phyloP scores from a whole-genome alignment of 1,140 invertebrate genomes.

The Saccostrea cuccullata region DNA sequence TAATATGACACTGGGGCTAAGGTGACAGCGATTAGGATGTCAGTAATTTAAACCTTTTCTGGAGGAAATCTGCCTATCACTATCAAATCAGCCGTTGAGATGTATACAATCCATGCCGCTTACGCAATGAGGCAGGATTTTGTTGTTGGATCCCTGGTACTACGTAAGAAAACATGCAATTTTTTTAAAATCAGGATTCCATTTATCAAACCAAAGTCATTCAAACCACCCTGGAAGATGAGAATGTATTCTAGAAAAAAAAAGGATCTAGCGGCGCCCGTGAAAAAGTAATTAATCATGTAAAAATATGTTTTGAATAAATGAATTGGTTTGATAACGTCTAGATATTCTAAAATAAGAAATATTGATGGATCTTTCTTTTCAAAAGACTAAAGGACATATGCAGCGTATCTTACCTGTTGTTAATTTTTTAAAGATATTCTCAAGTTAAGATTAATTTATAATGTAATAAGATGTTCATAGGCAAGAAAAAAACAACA shows the following conservation, averaged over 20 bases:
- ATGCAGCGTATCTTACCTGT: too few species aligned
- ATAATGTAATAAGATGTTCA: too few species aligned
- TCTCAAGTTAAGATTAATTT: too few species aligned
- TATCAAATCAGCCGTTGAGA: conserved; percentile 55
- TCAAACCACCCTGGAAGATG: conserved; percentile 46
- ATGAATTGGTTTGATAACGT: too few species aligned
- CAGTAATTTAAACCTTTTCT: conserved; percentile 45
- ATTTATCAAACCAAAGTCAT: conserved; percentile 47
- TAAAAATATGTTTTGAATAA: too few species aligned
- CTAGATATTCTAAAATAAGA: too few species aligned
- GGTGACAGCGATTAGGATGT: conserved; percentile 60
- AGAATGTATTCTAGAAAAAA: background rate
- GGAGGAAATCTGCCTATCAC: conserved; percentile 46
- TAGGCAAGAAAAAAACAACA: too few species aligned
- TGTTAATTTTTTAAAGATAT: too few species aligned
- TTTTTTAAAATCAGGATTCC: background rate
- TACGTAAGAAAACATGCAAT: conserved; percentile 51
- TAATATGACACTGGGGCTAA: conserved; percentile 47
- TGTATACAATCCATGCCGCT: conserved; percentile 57
- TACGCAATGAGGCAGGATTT: conserved; percentile 57
- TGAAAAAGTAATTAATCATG: too few species aligned
- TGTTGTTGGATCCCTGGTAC: conserved; percentile 40
- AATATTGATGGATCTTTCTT: too few species aligned
- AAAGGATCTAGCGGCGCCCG: background rate
- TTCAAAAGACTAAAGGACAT: too few species aligned